Conservation (phyloP, 2,888 invertebrate species). For the Dione juno region DNA sequence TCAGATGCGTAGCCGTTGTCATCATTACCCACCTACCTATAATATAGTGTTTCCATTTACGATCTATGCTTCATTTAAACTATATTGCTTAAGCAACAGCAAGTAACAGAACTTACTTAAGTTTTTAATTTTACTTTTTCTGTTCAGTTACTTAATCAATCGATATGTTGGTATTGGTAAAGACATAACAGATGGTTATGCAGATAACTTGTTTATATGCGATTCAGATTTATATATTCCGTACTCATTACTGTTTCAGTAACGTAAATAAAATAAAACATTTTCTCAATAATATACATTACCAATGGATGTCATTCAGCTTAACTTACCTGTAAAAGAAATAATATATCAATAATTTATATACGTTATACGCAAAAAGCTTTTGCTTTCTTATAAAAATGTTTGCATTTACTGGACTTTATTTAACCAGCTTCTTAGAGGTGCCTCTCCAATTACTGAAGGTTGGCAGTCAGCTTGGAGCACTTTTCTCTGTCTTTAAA, state of each 20-base stretch:
- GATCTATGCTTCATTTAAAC: constrained; percentile 42
- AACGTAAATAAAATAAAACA: not conserved
- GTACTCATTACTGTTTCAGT: not conserved
- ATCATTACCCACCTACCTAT: constrained; percentile 52
- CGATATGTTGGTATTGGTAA: constrained; percentile 21
- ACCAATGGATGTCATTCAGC: not conserved
- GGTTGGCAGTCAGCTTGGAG: too few relatives aligned
- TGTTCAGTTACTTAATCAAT: constrained; percentile 31
- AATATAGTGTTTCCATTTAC: constrained; percentile 48
- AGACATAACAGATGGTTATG: not conserved
- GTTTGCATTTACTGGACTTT: not conserved
- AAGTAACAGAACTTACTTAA: not conserved
- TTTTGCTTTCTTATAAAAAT: not conserved
- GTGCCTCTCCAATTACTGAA: too few relatives aligned
- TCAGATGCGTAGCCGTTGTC: constrained; percentile 63
- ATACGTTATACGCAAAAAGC: not conserved
- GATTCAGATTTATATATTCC: not conserved
- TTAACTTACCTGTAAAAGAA: constrained; percentile 55
- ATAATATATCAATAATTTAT: constrained; percentile 19
- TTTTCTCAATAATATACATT: constrained; percentile 7
- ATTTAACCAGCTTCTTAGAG: too few relatives aligned
- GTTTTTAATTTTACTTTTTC: constrained; percentile 24
- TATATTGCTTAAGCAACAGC: constrained; percentile 34
- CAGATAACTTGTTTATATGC: not conserved
- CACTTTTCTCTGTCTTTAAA: too few relatives aligned